A percentile compares a stretch with the other conserved stretches of the same genome.
These are phyloP conservation scores for Himalopsyche tibetana DNA, from an alignment of 2,888 invertebrate species.

Conservation along the genomic window DNA sequence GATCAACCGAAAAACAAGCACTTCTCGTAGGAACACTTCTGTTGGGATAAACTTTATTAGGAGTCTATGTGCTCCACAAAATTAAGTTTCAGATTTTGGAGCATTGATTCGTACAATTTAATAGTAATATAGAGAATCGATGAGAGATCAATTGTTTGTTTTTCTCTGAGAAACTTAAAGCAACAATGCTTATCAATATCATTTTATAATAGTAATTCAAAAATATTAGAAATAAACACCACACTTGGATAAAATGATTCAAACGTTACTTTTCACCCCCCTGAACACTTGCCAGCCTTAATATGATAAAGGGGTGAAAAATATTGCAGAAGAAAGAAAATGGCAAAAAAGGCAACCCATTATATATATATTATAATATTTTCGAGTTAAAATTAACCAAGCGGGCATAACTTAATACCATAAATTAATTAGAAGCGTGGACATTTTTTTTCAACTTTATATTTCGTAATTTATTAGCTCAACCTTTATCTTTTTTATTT, in stretches of 20 bases:
- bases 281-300: not conserved
- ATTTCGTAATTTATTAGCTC: constrained; percentile 64
- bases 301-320: constrained; percentile 34
- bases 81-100: too few relatives aligned
- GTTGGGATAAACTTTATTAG: too few relatives aligned
- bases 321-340: constrained; percentile 37
- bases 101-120: too few relatives aligned
- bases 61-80: too few relatives aligned
- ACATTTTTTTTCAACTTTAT: constrained; percentile 72
- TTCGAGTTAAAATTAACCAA: constrained; percentile 65
- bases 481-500: constrained; percentile 54
- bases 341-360: constrained; percentile 21
- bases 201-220: too few relatives aligned
- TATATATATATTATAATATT: constrained; percentile 63
- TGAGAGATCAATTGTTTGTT: too few relatives aligned
- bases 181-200: too few relatives aligned
- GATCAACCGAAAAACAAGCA: too few relatives aligned
- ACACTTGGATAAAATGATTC: not conserved
- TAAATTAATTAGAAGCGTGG: constrained; percentile 77
- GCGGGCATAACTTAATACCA: constrained; percentile 68
- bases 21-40: too few relatives aligned
- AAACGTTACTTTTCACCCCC: not conserved
- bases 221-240: not conserved
- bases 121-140: too few relatives aligned
- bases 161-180: too few relatives aligned